phyloP scores from a whole-genome alignment of 2,888 invertebrate genomes.

The Polyommatus iphigenia region DNA sequence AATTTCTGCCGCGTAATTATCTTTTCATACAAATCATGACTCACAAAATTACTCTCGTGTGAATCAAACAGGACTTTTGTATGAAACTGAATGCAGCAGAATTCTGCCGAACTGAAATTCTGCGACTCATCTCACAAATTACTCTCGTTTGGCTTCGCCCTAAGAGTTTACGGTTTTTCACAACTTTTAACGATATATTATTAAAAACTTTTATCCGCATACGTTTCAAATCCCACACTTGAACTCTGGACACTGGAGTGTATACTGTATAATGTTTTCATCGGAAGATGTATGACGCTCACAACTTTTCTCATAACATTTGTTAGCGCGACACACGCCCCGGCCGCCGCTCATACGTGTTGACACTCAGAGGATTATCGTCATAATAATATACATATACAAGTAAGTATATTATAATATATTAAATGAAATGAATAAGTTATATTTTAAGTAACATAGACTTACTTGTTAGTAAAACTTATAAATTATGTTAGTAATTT shows the following conservation, averaged over 20 bases:
- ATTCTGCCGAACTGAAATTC: no score
- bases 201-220: not conserved
- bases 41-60: no score
- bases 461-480: no score
- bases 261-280: not conserved
- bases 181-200: not conserved
- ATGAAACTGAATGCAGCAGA: no score
- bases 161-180: not conserved
- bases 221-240: not conserved
- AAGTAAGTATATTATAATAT: not conserved
- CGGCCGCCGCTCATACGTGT: not conserved
- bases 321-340: not conserved
- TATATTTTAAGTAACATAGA: not conserved
- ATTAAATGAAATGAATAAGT: not conserved
- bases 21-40: no score
- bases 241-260: not conserved
- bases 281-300: not conserved
- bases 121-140: no score
- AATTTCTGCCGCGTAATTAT: no score
- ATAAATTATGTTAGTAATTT: no score
- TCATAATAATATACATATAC: not conserved
- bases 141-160: no score
- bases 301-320: constrained; percentile 21
- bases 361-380: not conserved
- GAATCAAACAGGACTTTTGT: no score